These are phyloP conservation scores for Sinocyclocheilus anshuiensis DNA, from an alignment of 2,113 vertebrate species.

Conservation along the genomic window DNA sequence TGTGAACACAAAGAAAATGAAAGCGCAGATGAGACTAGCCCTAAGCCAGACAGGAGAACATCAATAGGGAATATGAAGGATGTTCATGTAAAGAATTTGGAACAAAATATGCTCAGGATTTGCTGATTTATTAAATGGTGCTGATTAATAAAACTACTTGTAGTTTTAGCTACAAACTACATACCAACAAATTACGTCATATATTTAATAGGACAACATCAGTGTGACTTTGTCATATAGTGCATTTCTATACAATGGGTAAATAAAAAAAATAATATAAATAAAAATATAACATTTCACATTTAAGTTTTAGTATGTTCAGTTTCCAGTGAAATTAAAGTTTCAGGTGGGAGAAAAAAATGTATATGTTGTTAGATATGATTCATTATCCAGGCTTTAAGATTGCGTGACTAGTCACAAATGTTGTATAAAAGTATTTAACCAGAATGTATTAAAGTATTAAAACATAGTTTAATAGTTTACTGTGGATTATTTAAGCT, in stretches of 20 bases:
- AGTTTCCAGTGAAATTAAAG: too few species aligned
- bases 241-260: not conserved
- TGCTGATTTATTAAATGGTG: not conserved
- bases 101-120: not conserved
- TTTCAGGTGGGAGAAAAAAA: too few species aligned
- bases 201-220: not conserved
- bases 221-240: not conserved
- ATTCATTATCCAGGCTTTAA: too few species aligned
- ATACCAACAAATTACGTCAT: not conserved
- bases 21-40: conserved; percentile 8
- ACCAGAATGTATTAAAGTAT: not conserved
- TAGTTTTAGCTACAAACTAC: not conserved
- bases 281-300: too few species aligned
- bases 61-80: conserved; percentile 7
- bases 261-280: not conserved
- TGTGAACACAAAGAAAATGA: conserved; percentile 38
- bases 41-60: conserved; percentile 14
- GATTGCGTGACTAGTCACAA: not conserved
- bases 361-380: too few species aligned
- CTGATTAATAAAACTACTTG: not conserved
- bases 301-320: too few species aligned
- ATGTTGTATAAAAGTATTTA: not conserved
- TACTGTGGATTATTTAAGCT: not conserved
- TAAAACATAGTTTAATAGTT: not conserved
- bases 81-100: conserved; percentile 1